Evolutionary conservation across 2,797 vertebrate species (phyloP).

Genomic region (Macropus fuliginosus): DNA sequence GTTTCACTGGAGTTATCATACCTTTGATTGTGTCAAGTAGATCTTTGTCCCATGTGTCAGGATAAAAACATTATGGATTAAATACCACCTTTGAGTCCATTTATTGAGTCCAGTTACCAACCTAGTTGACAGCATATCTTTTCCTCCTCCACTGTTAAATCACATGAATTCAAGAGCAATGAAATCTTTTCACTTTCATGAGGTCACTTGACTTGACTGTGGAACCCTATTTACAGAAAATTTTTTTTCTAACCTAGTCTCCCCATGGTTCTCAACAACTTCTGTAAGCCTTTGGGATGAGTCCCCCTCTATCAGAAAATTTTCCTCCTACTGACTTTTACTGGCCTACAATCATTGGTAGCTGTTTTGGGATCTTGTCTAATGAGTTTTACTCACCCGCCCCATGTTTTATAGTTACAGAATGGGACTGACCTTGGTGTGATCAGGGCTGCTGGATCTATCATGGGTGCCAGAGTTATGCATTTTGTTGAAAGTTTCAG

Average conservation of each 20-base stretch:
- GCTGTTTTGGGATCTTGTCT: slow-evolving; percentile 20
- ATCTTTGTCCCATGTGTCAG: not conserved
- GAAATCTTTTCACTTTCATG: not conserved
- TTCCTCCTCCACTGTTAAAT: not conserved
- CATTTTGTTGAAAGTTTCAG: not conserved
- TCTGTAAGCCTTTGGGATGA: slow-evolving; percentile 15
- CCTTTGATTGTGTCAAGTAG: not conserved
- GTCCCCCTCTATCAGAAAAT: not conserved
- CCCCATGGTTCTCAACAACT: slow-evolving; percentile 3
- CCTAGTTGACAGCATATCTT: not conserved
- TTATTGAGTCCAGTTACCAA: not conserved
- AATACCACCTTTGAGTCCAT: not conserved
- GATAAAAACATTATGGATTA: not conserved
- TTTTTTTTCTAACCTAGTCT: slow-evolving; percentile 1
- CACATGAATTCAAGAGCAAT: not conserved
- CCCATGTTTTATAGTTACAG: not conserved
- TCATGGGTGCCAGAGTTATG: not conserved
- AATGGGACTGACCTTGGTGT: not conserved
- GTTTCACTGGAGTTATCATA: not conserved
- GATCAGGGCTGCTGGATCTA: not conserved
- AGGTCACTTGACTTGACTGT: not conserved
- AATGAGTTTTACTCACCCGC: not conserved
- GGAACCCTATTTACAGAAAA: slow-evolving; percentile 1
- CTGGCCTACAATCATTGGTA: slow-evolving; percentile 2
- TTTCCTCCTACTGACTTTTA: not conserved